Evolutionary conservation across 2,888 invertebrate species (phyloP), one percentile per base, ranked within the genome.

Genomic region (Criorhina ranunculi): DNA sequence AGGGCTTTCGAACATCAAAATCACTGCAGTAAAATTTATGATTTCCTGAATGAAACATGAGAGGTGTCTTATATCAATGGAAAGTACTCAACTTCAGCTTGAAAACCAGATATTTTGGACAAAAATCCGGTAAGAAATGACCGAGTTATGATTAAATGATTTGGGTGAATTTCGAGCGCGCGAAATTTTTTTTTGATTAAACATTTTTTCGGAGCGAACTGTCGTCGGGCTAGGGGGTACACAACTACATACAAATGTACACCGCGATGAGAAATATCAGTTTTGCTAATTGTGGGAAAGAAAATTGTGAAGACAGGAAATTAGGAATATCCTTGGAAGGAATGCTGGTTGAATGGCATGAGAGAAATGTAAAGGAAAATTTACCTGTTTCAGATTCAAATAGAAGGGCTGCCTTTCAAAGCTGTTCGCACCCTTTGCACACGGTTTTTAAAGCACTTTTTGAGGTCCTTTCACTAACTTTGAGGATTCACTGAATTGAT

Each of bases 101-200:
- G 87, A 91, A 89, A 86, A 91, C 90, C 90, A 79, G 49, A 46
- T 44, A 11, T 35, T 70, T 29, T 86, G 24, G 37, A 17, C 19
- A 17, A 88, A 90, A 90, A 90, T 91, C 87, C 53, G 29, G 73
- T 40, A 6, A 73, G 75, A 87, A 77, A 67, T 87, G 72, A 5
- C 8, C 4, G 79, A 88, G 87, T 87, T 89, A 88, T 88, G 53
- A 79, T 64, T 72, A 87, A 86, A 76, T 88, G 86, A 87, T 88
- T 88, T 88, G 87, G 87, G 12, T 17, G 73, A 87, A 89, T 90
- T 89, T 91, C 90, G 91, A 91, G 90, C 91, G 91, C 91, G 91
- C 91, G 91, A 44, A 24, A 7, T 70, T 57, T 60, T 75, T 70
- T 59, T 66, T 44, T 33, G 40, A 59, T 60, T 64, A 59, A 46